Evolutionary conservation across 2,888 invertebrate genomes (phyloP), one percentile per base, ranked within the genome.

Genomic region (Phengaris arion): DNA sequence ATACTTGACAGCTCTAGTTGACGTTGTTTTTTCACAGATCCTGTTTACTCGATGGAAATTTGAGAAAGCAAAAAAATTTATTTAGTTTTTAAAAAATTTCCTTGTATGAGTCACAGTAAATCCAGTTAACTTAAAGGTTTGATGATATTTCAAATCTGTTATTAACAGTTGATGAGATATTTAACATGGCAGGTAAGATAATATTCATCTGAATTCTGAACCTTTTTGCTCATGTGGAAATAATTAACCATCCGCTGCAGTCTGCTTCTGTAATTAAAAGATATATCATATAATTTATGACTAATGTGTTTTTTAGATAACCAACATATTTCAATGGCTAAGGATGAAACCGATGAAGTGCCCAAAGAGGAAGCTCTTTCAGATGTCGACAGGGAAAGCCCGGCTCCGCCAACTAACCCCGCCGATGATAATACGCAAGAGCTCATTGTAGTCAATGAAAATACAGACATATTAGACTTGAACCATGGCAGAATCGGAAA

Each of bases 401-500:
- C 89, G 2, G 88, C 91, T 0, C 83, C 85, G 5, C 86, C 88
- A 2, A 84, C 87, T 2, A 54, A 72, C 72, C 81, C 87, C 0
- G 81, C 79, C 0, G 88, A 90, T 52, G 89, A 85, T 76, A 89
- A 92, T 12, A 86, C 94, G 0, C 95, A 95, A 79, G 95, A 96
- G 81, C 94, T 96, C 72, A 92, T 95, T 68, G 92, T 96, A 55
- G 94, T 96, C 55, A 95, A 96, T 86, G 96, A 96, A 74, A 92
- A 95, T 52, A 95, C 95, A 0, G 91, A 93, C 81, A 96, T 96
- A 83, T 88, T 99, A n/a, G 98, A 99, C 86, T 94, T 99, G 79
- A 98, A 98, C 88, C 99, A 99, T 86, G 96, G 97, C 73, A 94
- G 97, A 80, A 96, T 99, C 79, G 96, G 96, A 3, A 97, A 97